Base-by-base conservation (phyloP, 2,113 vertebrate species). In the Rhinopomastus cyanomelas region DNA sequence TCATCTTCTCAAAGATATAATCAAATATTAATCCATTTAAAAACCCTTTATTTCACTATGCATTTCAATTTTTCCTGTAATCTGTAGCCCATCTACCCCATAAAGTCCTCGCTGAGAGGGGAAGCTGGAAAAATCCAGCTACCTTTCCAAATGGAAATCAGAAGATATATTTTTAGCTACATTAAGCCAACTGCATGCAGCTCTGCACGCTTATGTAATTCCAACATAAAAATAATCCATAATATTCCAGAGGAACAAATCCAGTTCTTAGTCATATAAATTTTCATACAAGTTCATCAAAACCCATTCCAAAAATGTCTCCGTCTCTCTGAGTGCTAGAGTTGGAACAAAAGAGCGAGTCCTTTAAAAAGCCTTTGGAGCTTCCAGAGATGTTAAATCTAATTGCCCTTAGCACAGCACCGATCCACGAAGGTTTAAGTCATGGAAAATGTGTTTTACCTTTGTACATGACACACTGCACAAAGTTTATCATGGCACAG, bases 211-310 rank as follows among this genome's bases (percentile, higher is more conserved):
- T 97, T 96, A 97, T 97, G 96, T 96, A 96, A 98, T 96, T 97
- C 95, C 96, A 96, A 97, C 96, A 97, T 97, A 97, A 98, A 97
- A 97, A 96, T 97, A 97, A 97, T 97, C 97, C 96, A 93, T 97
- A 97, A 97, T 97, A 98, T 98, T 97, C 97, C 95, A 95, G 89
- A 95, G 96, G 96, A 98, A 96, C 95, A 97, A 97, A 97, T 97
- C 96, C 97, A 97, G 95, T 97, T 96, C 95, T 96, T 96, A 96
- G 95, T 95, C 96, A 96, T 95, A 97, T 97, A 97, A 96, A 97
- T 97, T 97, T 97, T 98, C 97, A 96, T 97, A 85, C 87, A 97
- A 96, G 97, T 96, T 96, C 92, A 96, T 97, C 97, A 97, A 97
- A 97, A 97, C 92, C 94, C 96, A 97, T 98, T 97, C 97, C 97